Conservation (phyloP, 1,140 invertebrate genomes). For the Brachystomella parvula region DNA sequence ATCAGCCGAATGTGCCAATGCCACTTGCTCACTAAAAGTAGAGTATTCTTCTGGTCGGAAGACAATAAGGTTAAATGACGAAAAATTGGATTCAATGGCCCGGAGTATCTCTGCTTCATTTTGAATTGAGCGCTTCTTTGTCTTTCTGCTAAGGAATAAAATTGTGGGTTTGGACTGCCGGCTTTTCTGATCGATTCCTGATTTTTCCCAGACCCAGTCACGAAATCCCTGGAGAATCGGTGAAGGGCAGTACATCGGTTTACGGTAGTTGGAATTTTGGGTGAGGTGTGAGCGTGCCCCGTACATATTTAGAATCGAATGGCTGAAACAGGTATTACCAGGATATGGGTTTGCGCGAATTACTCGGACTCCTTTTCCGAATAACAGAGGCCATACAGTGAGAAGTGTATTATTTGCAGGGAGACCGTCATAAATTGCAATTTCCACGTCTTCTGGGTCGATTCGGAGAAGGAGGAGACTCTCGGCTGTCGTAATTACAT, state of each 20-base stretch:
- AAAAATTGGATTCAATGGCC: neutral
- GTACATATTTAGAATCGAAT: neutral
- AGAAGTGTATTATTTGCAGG: neutral
- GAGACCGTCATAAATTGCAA: neutral
- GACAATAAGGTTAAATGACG: neutral
- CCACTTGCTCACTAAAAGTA: neutral
- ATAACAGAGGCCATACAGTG: neutral
- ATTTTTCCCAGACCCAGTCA: neutral
- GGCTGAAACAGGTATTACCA: neutral
- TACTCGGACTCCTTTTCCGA: neutral
- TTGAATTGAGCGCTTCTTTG: neutral
- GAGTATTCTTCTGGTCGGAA: neutral
- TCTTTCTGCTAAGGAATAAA: neutral
- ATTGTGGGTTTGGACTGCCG: neutral
- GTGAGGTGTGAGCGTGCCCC: neutral
- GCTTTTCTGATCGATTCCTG: neutral
- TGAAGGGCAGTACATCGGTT: neutral
- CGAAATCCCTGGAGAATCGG: neutral
- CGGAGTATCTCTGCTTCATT: neutral
- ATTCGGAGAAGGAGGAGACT: neutral
- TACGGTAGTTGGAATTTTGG: neutral
- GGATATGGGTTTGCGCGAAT: neutral
- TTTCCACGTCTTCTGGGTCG: neutral
- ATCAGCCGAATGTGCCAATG: neutral
- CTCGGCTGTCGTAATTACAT: neutral